Evolutionary conservation across 2,113 vertebrate species (phyloP).

Genomic region (Hucho hucho): DNA sequence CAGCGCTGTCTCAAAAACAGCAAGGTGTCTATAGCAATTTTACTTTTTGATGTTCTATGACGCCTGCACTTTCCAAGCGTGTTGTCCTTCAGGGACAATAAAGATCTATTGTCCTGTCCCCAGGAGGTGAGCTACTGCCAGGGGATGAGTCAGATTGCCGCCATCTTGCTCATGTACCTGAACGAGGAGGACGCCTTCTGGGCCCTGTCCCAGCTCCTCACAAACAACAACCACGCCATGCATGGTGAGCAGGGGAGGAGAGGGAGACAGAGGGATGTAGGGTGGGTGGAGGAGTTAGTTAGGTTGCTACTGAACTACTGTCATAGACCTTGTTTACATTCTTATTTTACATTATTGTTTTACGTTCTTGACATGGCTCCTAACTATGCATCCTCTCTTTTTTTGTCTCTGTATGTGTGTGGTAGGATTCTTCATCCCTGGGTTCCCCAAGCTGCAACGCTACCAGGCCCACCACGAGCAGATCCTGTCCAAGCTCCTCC

Average conservation of each 20-base stretch:
- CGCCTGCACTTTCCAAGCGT: too few relatives aligned
- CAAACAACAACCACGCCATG: slow-evolving; percentile 83
- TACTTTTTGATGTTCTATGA: too few relatives aligned
- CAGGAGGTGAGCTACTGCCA: slow-evolving; percentile 95
- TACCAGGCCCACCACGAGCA: slow-evolving; percentile 90
- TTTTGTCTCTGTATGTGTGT: neutral
- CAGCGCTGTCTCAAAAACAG: too few relatives aligned
- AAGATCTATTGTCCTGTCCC: slow-evolving; percentile 25
- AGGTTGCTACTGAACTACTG: neutral
- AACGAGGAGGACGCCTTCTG: slow-evolving; percentile 90
- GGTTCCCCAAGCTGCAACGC: slow-evolving; percentile 88
- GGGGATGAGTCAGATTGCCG: slow-evolving; percentile 89
- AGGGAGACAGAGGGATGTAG: neutral
- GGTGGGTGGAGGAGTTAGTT: neutral
- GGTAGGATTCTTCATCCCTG: slow-evolving; percentile 87
- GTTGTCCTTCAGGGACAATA: too few relatives aligned
- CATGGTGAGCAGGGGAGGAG: slow-evolving; percentile 72
- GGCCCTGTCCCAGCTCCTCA: slow-evolving; percentile 86
- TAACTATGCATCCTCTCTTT: neutral
- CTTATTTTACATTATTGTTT: neutral
- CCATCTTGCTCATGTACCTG: slow-evolving; percentile 86
- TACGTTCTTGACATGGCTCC: too few relatives aligned
- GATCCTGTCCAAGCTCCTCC: slow-evolving; percentile 86
- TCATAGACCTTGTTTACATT: neutral
- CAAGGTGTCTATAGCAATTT: too few relatives aligned